Evolutionary conservation across 2,113 vertebrate genomes (phyloP).

Genomic region (Delphinus delphis): DNA sequence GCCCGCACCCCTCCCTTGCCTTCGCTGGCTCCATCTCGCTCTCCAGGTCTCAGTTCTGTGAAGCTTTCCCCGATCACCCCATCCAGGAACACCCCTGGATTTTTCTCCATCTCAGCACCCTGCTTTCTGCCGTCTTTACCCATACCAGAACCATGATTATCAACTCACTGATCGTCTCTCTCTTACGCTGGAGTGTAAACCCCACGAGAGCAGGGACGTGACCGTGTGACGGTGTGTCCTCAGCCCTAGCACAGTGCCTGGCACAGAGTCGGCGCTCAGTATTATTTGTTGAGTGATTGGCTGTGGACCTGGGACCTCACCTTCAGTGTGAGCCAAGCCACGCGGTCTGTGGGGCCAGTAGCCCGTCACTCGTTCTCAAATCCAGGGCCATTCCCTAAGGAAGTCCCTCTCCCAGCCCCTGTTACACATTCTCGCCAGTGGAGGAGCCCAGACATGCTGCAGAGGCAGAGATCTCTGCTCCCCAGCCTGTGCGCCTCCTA

Average conservation of each 20-base stretch:
- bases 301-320: neutral
- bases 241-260: rapidly evolving
- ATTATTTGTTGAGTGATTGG: neutral
- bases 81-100: neutral
- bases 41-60: neutral
- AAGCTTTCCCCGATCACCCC: neutral
- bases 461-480: neutral
- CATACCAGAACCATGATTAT: no score
- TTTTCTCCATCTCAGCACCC: neutral
- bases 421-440: rapidly evolving
- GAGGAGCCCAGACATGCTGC: neutral
- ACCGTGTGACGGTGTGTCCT: neutral
- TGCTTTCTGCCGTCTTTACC: neutral
- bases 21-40: neutral
- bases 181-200: neutral
- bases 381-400: neutral
- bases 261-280: neutral
- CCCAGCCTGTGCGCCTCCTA: neutral
- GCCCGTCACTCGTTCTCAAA: neutral
- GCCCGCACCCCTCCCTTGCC: neutral
- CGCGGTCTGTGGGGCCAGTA: neutral
- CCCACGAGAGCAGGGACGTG: neutral
- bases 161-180: neutral
- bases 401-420: neutral
- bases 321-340: neutral